Evolutionary conservation across 92 coral and sea anemone genomes (phyloP).

Genomic region (Epizoanthus ramosus): DNA sequence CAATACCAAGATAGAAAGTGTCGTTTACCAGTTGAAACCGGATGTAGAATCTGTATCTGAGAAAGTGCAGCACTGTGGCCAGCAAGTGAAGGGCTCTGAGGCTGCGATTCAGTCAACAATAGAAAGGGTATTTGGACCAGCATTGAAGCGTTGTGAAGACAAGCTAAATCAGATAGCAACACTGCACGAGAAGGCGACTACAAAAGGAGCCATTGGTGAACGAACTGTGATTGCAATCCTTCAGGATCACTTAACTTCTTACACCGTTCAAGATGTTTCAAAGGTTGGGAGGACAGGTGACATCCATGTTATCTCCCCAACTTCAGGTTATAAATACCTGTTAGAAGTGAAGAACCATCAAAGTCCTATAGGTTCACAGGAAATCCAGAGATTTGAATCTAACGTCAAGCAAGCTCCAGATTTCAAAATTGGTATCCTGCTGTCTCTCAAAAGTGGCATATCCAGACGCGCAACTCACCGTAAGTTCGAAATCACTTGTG

Average conservation of each 20-base stretch:
- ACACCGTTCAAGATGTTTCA: constrained; percentile 34
- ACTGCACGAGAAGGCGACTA: constrained; percentile 42
- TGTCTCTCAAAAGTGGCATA: constrained; percentile 63
- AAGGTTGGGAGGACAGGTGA: constrained; percentile 39
- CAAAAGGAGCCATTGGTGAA: constrained; percentile 61
- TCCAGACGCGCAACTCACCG: constrained; percentile 33
- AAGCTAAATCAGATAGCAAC: constrained; percentile 34
- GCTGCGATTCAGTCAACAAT: constrained; percentile 5
- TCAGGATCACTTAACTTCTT: not conserved
- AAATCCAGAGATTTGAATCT: constrained; percentile 49
- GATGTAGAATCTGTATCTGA: not conserved
- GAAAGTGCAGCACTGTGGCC: not conserved
- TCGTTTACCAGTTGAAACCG: constrained; percentile 16
- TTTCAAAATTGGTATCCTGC: constrained; percentile 59
- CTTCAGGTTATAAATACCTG: constrained; percentile 45
- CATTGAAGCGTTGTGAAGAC: constrained; percentile 16
- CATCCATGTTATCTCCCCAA: constrained; percentile 44
- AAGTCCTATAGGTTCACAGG: constrained; percentile 8
- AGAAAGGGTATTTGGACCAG: not conserved
- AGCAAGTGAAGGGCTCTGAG: constrained; percentile 1
- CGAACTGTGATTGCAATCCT: constrained; percentile 35
- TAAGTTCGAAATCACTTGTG: constrained; percentile 45
- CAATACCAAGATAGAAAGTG: constrained; percentile 13
- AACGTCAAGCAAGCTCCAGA: constrained; percentile 26
- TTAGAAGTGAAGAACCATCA: constrained; percentile 55